phyloP scores from a whole-genome alignment of 2,113 vertebrate species.

The Pholis gunnellus region DNA sequence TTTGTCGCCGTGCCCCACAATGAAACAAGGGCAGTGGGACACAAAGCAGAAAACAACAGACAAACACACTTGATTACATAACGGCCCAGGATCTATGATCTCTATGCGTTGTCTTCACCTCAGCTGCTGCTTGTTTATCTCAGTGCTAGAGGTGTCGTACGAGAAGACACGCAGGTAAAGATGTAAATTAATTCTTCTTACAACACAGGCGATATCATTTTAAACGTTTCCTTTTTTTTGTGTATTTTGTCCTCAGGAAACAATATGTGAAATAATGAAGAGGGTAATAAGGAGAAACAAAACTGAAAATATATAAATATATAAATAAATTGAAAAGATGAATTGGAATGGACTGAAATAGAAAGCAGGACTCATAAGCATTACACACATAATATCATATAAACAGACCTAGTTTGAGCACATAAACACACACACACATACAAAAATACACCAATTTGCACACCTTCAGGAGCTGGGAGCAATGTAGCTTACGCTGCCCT shows the following conservation, averaged over 20 bases:
- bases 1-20: neutral
- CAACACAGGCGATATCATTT: neutral
- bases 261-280: neutral
- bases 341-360: conserved; percentile 10
- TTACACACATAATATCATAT: conserved; percentile 7
- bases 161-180: neutral
- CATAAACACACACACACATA: neutral
- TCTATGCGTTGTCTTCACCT: conserved; percentile 14
- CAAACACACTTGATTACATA: conserved; percentile 1
- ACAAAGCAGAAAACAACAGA: neutral
- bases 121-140: conserved; percentile 16
- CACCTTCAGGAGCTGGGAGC: conserved; percentile 46
- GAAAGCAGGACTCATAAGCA: conserved; percentile 10
- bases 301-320: neutral
- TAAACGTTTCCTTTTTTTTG: neutral
- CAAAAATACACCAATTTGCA: conserved; percentile 18
- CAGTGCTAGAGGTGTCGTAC: neutral
- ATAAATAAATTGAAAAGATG: conserved; percentile 3
- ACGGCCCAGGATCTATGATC: neutral
- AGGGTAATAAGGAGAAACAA: neutral
- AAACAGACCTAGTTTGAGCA: conserved; percentile 16
- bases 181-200: neutral
- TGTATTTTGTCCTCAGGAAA: conserved; percentile 6
- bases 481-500: conserved; percentile 13
- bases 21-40: neutral